phyloP scores from a whole-genome alignment of 1,140 invertebrate genomes.

The Drosophila baimaii region DNA sequence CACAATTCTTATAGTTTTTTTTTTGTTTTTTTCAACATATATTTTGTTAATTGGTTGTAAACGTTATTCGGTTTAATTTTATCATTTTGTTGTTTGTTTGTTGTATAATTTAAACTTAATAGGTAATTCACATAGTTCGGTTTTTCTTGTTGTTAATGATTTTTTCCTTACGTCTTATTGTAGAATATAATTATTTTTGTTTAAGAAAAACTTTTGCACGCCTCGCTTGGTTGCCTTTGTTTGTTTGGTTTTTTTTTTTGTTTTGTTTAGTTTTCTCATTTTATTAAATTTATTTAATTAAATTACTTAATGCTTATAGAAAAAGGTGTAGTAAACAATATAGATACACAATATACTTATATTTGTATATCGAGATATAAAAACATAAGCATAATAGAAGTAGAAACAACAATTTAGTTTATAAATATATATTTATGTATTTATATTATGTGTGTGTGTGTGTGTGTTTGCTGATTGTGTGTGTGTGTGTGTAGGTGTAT shows the following conservation, averaged over 20 bases:
- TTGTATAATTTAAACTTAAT: constrained; percentile 74
- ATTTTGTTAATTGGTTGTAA: constrained; percentile 47
- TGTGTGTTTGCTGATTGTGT: constrained; percentile 38
- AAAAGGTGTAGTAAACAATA: constrained; percentile 71
- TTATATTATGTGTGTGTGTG: constrained; percentile 57
- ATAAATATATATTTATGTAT: constrained; percentile 63
- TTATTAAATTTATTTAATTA: constrained; percentile 77
- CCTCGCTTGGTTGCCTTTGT: constrained; percentile 6
- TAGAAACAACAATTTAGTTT: constrained; percentile 78
- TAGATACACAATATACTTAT: constrained; percentile 55
- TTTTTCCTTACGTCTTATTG: constrained; percentile 52
- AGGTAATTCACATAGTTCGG: constrained; percentile 72
- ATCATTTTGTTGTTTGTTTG: constrained; percentile 30
- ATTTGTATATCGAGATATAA: constrained; percentile 59
- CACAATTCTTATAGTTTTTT: constrained; percentile 36
- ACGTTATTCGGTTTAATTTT: constrained; percentile 36
- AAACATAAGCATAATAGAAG: constrained; percentile 63
- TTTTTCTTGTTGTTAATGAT: constrained; percentile 48
- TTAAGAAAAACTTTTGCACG: constrained; percentile 69
- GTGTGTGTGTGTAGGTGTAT: constrained; percentile 15
- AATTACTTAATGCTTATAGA: constrained; percentile 72
- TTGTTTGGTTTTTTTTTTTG: constrained; percentile 46
- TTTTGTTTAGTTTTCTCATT: constrained; percentile 48
- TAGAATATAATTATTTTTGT: constrained; percentile 69
- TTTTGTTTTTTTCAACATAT: constrained; percentile 39